A percentile compares a stretch with the other conserved stretches of the same genome.
Evolutionary conservation across 2,888 invertebrate genomes (phyloP).

Genomic region (Platypus cylindrus): DNA sequence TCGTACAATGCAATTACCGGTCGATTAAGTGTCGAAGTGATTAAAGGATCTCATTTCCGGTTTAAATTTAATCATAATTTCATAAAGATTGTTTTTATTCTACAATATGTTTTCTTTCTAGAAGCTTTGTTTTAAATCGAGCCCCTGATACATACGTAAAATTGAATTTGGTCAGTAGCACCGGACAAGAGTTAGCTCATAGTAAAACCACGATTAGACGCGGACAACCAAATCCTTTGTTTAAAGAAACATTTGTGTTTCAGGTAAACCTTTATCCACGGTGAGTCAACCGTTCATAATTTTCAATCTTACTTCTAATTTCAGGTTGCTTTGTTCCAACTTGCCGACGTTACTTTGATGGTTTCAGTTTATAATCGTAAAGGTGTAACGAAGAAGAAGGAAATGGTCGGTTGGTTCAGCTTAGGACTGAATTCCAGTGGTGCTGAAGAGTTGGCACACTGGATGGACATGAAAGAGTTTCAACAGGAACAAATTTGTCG

Average conservation of each 20-base stretch:
- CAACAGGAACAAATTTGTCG: conserved; percentile 84
- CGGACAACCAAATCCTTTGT: conserved; percentile 89
- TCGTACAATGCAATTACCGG: conserved; percentile 91
- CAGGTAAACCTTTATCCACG: conserved; percentile 46
- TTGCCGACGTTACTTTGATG: conserved; percentile 90
- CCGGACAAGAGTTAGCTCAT: conserved; percentile 84
- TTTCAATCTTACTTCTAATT: too few species aligned
- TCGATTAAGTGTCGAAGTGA: conserved; percentile 81
- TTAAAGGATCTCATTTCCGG: conserved; percentile 62
- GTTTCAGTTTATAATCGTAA: conserved; percentile 85
- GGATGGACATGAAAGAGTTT: conserved; percentile 84
- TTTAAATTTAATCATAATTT: conserved; percentile 18
- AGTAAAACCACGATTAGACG: conserved; percentile 86
- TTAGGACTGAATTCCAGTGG: conserved; percentile 85
- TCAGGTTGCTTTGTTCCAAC: conserved; percentile 86
- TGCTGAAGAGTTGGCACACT: conserved; percentile 82
- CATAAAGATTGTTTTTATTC: conserved; percentile 1
- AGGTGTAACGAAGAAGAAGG: conserved; percentile 84
- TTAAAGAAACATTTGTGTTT: conserved; percentile 92
- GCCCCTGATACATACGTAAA: conserved; percentile 93
- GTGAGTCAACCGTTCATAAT: too few species aligned
- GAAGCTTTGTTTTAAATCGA: conserved; percentile 62
- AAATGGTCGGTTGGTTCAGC: conserved; percentile 96
- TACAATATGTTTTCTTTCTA: conserved; percentile 37
- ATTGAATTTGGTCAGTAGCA: conserved; percentile 79